These are phyloP conservation scores for Anoplophora glabripennis DNA, from an alignment of 1,140 invertebrate genomes.

Conservation along the genomic window DNA sequence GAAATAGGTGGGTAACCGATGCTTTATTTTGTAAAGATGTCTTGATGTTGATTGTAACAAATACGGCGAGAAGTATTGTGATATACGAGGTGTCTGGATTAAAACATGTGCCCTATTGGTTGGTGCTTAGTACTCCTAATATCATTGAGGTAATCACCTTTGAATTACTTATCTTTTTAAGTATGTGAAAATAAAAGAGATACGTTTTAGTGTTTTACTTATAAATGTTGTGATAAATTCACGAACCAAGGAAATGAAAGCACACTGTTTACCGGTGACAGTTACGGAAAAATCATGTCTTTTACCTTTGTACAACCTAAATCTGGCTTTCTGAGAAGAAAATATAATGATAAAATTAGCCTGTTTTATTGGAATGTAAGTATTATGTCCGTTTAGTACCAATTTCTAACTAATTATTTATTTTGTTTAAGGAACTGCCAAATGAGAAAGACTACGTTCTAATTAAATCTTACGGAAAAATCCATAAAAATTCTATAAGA, in stretches of 20 bases:
- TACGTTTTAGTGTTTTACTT: constrained; percentile 48
- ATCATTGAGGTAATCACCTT: constrained; percentile 43
- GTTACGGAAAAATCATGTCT: constrained; percentile 50
- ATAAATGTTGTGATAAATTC: constrained; percentile 27
- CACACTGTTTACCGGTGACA: constrained; percentile 52
- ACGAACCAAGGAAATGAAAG: constrained; percentile 29
- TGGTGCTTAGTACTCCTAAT: constrained; percentile 53
- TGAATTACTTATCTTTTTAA: neutral
- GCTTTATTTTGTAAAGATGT: constrained; percentile 55
- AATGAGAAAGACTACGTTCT: constrained; percentile 50
- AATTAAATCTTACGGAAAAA: constrained; percentile 42
- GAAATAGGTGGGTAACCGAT: constrained; percentile 58
- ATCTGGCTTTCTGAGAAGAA: constrained; percentile 49
- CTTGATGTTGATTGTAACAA: constrained; percentile 50
- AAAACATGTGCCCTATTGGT: constrained; percentile 52
- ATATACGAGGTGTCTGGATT: constrained; percentile 55
- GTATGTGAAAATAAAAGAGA: neutral
- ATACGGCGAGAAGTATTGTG: constrained; percentile 54
- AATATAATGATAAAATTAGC: constrained; percentile 51
- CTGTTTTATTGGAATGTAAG: constrained; percentile 57
- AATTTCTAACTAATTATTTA: neutral
- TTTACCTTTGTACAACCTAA: constrained; percentile 52
- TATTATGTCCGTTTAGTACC: constrained; percentile 3
- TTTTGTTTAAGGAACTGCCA: constrained; percentile 45
- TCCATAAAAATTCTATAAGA: constrained; percentile 49